Conservation (phyloP, 2,113 vertebrate genomes). For the Rhinoderma darwinii region DNA sequence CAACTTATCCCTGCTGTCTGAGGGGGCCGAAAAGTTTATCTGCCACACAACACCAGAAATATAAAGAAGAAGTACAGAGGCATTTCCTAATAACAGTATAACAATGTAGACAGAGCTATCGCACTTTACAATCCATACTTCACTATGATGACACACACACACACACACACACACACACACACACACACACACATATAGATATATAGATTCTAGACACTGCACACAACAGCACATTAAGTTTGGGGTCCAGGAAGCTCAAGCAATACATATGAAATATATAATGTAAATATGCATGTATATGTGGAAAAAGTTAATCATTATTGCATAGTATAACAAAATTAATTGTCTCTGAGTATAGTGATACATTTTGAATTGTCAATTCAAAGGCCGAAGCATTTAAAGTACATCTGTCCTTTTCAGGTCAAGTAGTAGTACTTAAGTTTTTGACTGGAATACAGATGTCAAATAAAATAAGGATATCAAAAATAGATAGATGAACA, state of each 20-base stretch:
- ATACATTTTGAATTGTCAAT: not conserved
- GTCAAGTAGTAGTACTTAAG: conserved; percentile 5
- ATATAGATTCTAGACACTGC: not conserved
- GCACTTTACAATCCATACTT: not conserved
- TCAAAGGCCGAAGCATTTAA: not conserved
- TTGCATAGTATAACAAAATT: not conserved
- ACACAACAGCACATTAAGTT: not conserved
- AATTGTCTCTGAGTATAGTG: not conserved
- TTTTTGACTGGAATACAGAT: not conserved
- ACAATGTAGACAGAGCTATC: no score
- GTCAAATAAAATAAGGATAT: not conserved
- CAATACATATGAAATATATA: no score
- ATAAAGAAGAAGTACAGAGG: no score
- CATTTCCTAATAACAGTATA: no score
- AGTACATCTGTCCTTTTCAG: not conserved
- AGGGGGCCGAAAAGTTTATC: no score
- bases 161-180: no score
- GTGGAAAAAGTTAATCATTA: not conserved
- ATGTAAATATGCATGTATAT: not conserved
- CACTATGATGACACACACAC: not conserved
- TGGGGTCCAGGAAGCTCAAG: no score
- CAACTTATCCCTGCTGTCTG: no score
- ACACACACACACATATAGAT: no score
- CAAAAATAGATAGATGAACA: not conserved
- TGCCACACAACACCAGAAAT: not conserved